A percentile compares a stretch with the other conserved stretches of the same genome.
These are phyloP conservation scores for Zhengitettix transpicula DNA, from an alignment of 2,888 invertebrate species.

Conservation along the genomic window DNA sequence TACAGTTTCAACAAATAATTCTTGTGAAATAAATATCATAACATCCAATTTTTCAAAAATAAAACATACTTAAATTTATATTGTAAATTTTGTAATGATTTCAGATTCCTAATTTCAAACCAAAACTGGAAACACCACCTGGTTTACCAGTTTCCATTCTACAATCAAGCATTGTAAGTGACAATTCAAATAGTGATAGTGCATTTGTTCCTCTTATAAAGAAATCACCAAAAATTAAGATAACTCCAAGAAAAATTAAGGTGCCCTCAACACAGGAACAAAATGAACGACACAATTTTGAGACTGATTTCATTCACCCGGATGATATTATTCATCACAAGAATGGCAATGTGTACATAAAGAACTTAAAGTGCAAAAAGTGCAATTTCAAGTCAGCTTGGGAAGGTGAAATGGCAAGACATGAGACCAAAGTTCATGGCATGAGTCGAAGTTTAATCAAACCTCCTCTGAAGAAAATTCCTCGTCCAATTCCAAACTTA, in stretches of 20 bases:
- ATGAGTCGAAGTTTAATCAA: slow-evolving; percentile 17
- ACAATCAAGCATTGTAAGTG: too few species aligned
- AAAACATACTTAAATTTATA: too few species aligned
- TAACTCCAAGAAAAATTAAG: slow-evolving; percentile 15
- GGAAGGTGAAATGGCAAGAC: slow-evolving; percentile 33
- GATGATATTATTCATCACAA: slow-evolving; percentile 17
- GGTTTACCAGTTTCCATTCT: too few species aligned
- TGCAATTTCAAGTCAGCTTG: slow-evolving; percentile 22
- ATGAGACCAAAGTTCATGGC: slow-evolving; percentile 31
- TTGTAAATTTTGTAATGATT: too few species aligned
- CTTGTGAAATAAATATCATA: too few species aligned
- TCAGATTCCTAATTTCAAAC: too few species aligned
- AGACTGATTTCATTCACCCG: slow-evolving; percentile 18
- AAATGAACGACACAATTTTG: slow-evolving; percentile 14
- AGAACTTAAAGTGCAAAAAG: slow-evolving; percentile 19
- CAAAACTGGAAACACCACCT: too few species aligned
- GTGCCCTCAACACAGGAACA: slow-evolving; percentile 11
- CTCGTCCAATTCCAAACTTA: slow-evolving; percentile 56
- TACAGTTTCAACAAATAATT: too few species aligned
- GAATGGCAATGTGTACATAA: slow-evolving; percentile 18
- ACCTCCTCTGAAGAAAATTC: slow-evolving; percentile 22
- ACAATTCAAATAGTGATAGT: too few species aligned
- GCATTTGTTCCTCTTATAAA: background rate
- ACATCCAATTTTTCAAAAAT: too few species aligned
- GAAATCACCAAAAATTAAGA: slow-evolving; percentile 14